Base-by-base conservation (phyloP, 2,797 vertebrate genomes). In the Pipistrellus pipistrellus region DNA sequence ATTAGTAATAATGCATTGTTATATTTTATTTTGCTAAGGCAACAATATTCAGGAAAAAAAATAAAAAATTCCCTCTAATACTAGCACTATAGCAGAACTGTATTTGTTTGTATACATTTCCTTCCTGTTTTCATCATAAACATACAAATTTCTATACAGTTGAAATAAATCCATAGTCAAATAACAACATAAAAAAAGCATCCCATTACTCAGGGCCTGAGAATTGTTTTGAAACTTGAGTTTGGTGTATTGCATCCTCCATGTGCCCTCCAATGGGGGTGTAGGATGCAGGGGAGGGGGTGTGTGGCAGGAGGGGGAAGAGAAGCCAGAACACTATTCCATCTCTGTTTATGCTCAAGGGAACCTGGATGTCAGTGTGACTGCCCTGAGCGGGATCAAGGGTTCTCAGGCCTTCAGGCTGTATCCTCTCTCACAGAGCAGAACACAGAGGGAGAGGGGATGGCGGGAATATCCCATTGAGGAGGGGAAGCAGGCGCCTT, bases 11-110 rank as follows among this genome's bases (percentile, higher is more conserved):
- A 71, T 57, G 30, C 21, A 80, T 62, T 88, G 20, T 75, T 90
- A 48, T 25, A 5, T 72, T 94, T 85, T 76, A 53, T 81, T 93
- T 69, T 87, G 30, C n/a, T 59, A 88, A 91, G 44, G 32, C 46
- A 80, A 82, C 23, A 86, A 71, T 35, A 41, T 30, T 90, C n/a
- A 38, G 46, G 35, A 35, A 66, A n/a, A 84, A 68, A 84, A 6
- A 3, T 14, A 35, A 8, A 62, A 69, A 57, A 72, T 55, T 55
- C n/a, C 44, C 20, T 81, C 55, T 59, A 90, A 78, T 8, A 53
- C 18, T 46, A 69, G 48, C 15, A 83, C 51, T 71, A 71, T 21
- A 88, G 64, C 3, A 62, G 11, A 84, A 66, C 23, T 38, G 35
- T n/a, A 68, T 78, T 68, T 88, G 64, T 83, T 84, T 66, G 18